Evolutionary conservation across 1,140 invertebrate species (phyloP).

Genomic region (Brachionus rubens): DNA sequence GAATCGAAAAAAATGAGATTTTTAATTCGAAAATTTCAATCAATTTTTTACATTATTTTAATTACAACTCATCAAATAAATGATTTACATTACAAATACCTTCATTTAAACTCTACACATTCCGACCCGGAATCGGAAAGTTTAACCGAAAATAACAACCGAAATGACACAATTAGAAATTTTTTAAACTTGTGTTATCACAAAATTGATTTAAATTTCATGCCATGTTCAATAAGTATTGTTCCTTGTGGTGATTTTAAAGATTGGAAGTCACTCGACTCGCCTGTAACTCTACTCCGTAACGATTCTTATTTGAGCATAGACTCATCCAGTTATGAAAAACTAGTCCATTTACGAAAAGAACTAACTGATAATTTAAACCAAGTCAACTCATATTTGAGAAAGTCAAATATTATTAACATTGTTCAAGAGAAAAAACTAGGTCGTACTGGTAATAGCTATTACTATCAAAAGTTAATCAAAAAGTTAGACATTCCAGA

Average conservation of each 20-base stretch:
- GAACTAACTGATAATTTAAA: background rate
- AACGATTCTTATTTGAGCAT: background rate
- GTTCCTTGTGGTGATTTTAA: background rate
- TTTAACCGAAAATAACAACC: background rate
- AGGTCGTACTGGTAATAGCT: constrained; percentile 14
- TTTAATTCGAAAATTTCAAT: background rate
- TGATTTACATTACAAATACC: background rate
- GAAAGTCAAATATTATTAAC: background rate
- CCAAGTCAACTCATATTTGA: background rate
- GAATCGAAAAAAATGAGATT: constrained; percentile 4
- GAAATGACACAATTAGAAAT: background rate
- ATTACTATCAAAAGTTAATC: constrained; percentile 19
- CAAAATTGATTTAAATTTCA: background rate
- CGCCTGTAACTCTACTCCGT: background rate
- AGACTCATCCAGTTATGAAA: background rate
- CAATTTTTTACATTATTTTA: background rate
- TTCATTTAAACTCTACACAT: background rate
- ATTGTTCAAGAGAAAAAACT: constrained; percentile 40
- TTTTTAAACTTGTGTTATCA: background rate
- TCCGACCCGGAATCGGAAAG: background rate
- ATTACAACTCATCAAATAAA: constrained; percentile 13
- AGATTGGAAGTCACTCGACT: background rate
- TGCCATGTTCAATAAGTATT: background rate
- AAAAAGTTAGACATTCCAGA: background rate
- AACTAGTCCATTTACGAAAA: background rate